Evolutionary conservation across 1,140 invertebrate genomes (phyloP).

Genomic region (Drosophila neocordata): DNA sequence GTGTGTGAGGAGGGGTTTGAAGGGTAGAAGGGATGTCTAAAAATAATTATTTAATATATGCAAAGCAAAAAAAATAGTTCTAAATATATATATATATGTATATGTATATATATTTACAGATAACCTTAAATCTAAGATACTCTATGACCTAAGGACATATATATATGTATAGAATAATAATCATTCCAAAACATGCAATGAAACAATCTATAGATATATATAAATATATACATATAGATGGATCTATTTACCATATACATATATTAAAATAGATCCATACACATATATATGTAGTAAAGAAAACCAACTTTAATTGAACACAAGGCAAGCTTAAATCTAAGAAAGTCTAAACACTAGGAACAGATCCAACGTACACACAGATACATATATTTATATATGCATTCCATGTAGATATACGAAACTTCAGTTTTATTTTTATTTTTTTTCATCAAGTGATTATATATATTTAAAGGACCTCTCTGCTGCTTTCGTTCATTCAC

Average conservation of each 20-base stretch:
- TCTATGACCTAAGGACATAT: slow-evolving; percentile 21
- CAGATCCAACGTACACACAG: slow-evolving; percentile 26
- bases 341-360: slow-evolving; percentile 52
- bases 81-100: slow-evolving; percentile 30
- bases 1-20: neutral
- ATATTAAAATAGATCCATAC: slow-evolving; percentile 8
- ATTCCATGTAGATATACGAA: slow-evolving; percentile 30
- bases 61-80: slow-evolving; percentile 6
- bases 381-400: slow-evolving; percentile 20
- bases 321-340: slow-evolving; percentile 11
- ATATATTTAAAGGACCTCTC: slow-evolving; percentile 55
- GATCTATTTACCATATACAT: slow-evolving; percentile 26
- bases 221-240: slow-evolving; percentile 35
- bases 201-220: slow-evolving; percentile 41
- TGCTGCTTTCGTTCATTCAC: slow-evolving; percentile 49
- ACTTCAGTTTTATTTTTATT: slow-evolving; percentile 8
- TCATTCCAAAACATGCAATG: slow-evolving; percentile 15
- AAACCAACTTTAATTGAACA: slow-evolving; percentile 13
- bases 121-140: slow-evolving; percentile 23
- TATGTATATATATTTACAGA: slow-evolving; percentile 46
- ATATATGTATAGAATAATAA: slow-evolving; percentile 9
- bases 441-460: slow-evolving; percentile 31
- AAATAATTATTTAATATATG: slow-evolving; percentile 11
- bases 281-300: slow-evolving; percentile 31
- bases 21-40: neutral